Percentiles rank a stretch among this genome's conserved stretches.
These are phyloP conservation scores for Lytechinus pictus DNA, from an alignment of 35 echinoderm and acorn worm genomes.

Conservation along the genomic window DNA sequence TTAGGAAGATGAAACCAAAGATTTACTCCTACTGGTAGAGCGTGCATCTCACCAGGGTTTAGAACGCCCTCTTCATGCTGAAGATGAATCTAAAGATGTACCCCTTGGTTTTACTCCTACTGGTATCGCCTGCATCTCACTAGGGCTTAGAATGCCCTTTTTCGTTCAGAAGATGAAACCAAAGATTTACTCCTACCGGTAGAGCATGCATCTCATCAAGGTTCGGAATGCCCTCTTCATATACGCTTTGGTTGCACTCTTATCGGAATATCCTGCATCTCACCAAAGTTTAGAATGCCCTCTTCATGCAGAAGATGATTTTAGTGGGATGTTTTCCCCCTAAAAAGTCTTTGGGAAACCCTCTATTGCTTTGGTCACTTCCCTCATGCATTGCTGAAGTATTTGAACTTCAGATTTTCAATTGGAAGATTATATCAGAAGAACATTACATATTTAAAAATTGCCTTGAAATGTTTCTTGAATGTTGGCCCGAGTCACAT, in stretches of 20 bases:
- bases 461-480: too few relatives aligned
- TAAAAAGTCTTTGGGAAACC: too few relatives aligned
- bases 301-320: conserved; percentile 1
- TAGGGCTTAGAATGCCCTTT: conserved; percentile 70
- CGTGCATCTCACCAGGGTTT: conserved; percentile 78
- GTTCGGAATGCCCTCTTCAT: conserved; percentile 50
- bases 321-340: too few relatives aligned
- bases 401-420: too few relatives aligned
- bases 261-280: not conserved
- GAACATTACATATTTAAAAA: too few relatives aligned
- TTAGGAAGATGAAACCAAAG: not conserved
- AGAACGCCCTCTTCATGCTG: conserved; percentile 20
- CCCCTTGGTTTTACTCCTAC: not conserved
- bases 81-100: not conserved
- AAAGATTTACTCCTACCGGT: conserved; percentile 44
- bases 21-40: conserved; percentile 48
- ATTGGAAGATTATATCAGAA: too few relatives aligned
- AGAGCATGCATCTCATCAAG: conserved; percentile 74
- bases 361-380: too few relatives aligned
- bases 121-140: not conserved
- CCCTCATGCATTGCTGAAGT: too few relatives aligned
- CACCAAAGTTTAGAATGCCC: conserved; percentile 62
- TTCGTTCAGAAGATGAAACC: not conserved
- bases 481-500: too few relatives aligned
- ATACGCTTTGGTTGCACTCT: not conserved